Evolutionary conservation across 1,140 invertebrate genomes (phyloP).

Genomic region (Drosophila bipectinata): DNA sequence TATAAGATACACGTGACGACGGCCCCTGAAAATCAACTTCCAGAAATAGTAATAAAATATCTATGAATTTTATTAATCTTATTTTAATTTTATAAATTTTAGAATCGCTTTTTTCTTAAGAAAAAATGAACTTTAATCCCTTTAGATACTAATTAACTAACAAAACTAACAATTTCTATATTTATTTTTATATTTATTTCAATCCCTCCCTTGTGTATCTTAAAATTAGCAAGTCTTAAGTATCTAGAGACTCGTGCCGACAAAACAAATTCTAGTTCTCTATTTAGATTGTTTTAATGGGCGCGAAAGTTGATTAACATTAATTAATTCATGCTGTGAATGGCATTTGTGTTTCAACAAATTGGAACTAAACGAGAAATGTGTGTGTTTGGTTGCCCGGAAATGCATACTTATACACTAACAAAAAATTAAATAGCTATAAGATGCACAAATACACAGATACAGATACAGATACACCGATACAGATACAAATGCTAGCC

Average conservation of each 20-base stretch:
- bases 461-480: conserved; percentile 3
- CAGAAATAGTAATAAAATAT: too few species aligned
- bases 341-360: conserved; percentile 69
- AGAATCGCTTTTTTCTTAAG: too few species aligned
- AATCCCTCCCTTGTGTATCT: neutral
- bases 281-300: conserved; percentile 66
- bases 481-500: neutral
- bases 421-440: conserved; percentile 10
- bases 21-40: too few species aligned
- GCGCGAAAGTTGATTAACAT: conserved; percentile 78
- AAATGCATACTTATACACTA: conserved; percentile 46
- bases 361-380: conserved; percentile 71
- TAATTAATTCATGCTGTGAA: conserved; percentile 76
- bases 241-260: conserved; percentile 25
- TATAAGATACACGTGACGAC: too few species aligned
- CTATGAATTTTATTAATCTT: too few species aligned
- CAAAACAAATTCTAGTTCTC: conserved; percentile 28
- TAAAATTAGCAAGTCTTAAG: neutral
- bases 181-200: conserved; percentile 1
- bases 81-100: too few species aligned
- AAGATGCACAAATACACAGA: conserved; percentile 44
- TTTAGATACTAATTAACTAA: neutral
- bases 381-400: conserved; percentile 65
- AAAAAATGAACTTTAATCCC: neutral
- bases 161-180: neutral